These are phyloP conservation scores for Microtus richardsoni DNA, from an alignment of 2,113 vertebrate species.

Conservation along the genomic window DNA sequence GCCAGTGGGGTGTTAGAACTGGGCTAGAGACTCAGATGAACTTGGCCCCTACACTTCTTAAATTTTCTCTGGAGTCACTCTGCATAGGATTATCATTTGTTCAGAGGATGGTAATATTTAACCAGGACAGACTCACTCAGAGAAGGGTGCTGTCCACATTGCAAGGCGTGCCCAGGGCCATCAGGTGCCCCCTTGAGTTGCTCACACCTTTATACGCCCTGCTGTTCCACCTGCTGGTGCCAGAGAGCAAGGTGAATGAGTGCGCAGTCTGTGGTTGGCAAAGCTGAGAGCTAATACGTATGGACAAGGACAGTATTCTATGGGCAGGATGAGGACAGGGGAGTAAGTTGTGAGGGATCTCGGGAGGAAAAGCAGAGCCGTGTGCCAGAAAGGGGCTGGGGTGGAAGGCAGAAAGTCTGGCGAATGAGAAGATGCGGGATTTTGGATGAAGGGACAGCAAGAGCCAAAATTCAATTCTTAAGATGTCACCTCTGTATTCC, in stretches of 20 bases:
- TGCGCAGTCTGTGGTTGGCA: neutral
- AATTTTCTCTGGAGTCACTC: neutral
- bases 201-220: neutral
- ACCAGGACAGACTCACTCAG: constrained; percentile 20
- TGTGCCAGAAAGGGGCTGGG: neutral
- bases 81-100: neutral
- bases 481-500: neutral
- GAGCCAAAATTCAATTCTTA: neutral
- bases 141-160: neutral
- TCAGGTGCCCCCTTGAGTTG: neutral
- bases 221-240: neutral
- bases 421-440: neutral
- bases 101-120: constrained; percentile 55
- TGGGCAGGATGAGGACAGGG: neutral
- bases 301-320: no score
- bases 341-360: neutral
- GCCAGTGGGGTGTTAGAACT: neutral
- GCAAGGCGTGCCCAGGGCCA: neutral
- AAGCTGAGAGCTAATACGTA: neutral
- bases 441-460: neutral
- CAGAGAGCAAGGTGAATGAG: neutral
- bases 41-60: neutral
- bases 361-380: neutral
- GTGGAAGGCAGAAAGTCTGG: neutral
- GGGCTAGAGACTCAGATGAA: neutral